Evolutionary conservation across 2,797 vertebrate species (phyloP), one percentile per base, ranked within the genome.

Genomic region (Sebastes diaconus): DNA sequence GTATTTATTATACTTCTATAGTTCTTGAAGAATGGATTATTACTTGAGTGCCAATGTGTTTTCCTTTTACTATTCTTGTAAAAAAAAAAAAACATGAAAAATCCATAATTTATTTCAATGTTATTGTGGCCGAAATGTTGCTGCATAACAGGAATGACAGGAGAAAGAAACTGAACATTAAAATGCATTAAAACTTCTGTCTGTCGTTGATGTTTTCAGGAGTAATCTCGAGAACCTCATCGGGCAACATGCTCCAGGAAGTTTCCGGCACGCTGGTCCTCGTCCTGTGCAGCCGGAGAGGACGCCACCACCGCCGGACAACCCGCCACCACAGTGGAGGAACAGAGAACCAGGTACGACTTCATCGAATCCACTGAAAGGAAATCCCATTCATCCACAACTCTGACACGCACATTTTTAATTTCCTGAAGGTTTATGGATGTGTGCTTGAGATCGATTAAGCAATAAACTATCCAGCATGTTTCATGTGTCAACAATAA

Each of bases 211-310:
- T 32, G 57, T 65, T 72, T 77, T 74, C 91, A 97, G 97, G 91
- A 84, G 22, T 73, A 92, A 94, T 81, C 84, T 92, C 65, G 95
- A 95, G 55, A 76, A 58, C 5, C 79, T 91, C 1, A 81, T 92
- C 1, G 55, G 73, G 46, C 93, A 75, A 34, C 83, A 92, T 16
- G 58, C 59, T 58, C 66, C 29, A 0, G 91, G 68, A 22, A 27
- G 39, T 71, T 90, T 93, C 63, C 61, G 50, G 68, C 91, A 80
- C 34, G n/a, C 67, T 14, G 68, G 27, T 2, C 72, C 80, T 58
- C 73, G 6, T 50, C 30, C 81, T 27, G 9, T 72, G 50, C 78
- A 66, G n/a, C 77, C 4, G 8, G 81, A 94, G 3, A 66, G 46
- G 55, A 39, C 36, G 60, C 75, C 83, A 0, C 81, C 91, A 5